These are phyloP conservation scores for Seriola rivoliana DNA, from an alignment of 2,113 vertebrate genomes.

Conservation along the genomic window DNA sequence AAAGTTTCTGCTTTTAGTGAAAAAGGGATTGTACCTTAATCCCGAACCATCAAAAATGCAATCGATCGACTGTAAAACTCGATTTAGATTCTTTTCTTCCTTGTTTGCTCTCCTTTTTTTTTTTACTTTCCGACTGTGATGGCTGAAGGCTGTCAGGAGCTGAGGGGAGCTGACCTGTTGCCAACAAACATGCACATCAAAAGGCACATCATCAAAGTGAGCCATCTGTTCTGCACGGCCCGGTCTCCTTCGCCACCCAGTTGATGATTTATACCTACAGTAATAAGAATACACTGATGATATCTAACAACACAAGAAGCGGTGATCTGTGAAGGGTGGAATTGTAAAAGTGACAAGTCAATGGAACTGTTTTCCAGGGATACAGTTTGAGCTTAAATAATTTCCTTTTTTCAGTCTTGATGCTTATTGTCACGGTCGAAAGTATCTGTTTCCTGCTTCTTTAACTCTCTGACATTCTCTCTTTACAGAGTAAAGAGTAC, in stretches of 20 bases:
- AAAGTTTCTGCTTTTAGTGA: slow-evolving; percentile 39
- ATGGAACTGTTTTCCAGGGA: not conserved
- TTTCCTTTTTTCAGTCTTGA: not conserved
- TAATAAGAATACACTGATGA: slow-evolving; percentile 6
- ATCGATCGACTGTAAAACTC: slow-evolving; percentile 36
- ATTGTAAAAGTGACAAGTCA: not conserved
- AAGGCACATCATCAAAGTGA: slow-evolving; percentile 63
- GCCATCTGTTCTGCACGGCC: slow-evolving; percentile 65
- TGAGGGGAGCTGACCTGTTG: slow-evolving; percentile 23
- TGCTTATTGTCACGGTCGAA: not conserved
- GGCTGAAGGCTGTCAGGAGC: slow-evolving; percentile 56
- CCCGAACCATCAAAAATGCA: slow-evolving; percentile 42
- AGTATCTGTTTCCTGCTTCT: not conserved
- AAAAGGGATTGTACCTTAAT: slow-evolving; percentile 56
- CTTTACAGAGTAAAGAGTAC: too few species aligned
- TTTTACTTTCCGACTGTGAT: slow-evolving; percentile 43
- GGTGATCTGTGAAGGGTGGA: not conserved
- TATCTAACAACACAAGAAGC: not conserved
- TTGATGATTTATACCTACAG: slow-evolving; percentile 27
- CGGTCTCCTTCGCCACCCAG: slow-evolving; percentile 19
- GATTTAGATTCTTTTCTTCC: slow-evolving; percentile 9
- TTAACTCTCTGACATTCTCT: not conserved
- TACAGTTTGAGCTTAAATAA: not conserved
- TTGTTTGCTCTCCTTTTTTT: not conserved
- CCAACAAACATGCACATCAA: slow-evolving; percentile 68